A percentile compares a stretch with the other conserved stretches of the same genome.
phyloP scores from a whole-genome alignment of 2,797 vertebrate genomes.

The Ambastaia sidthimunki region DNA sequence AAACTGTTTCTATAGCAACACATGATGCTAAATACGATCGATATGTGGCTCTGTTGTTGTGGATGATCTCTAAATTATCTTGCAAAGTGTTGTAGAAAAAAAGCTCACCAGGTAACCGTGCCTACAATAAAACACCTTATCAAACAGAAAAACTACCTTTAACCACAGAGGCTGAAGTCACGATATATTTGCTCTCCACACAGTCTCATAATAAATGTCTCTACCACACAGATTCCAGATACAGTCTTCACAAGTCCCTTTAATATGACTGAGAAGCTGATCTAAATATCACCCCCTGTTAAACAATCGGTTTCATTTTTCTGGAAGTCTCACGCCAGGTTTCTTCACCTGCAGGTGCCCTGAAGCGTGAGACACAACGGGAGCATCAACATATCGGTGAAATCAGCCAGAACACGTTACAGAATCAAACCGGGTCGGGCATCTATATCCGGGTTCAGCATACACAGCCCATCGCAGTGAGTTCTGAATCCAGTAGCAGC shows the following conservation, averaged over 20 bases:
- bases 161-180: too few relatives aligned
- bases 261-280: slow-evolving; percentile 23
- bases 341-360: slow-evolving; percentile 36
- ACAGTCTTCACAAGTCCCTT: not conserved
- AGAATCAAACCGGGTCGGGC: not conserved
- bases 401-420: slow-evolving; percentile 3
- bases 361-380: not conserved
- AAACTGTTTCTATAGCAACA: too few relatives aligned
- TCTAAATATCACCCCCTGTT: slow-evolving; percentile 29
- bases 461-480: slow-evolving; percentile 32
- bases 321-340: slow-evolving; percentile 25
- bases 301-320: slow-evolving; percentile 23
- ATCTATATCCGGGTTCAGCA: slow-evolving; percentile 5
- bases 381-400: not conserved
- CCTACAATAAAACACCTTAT: too few relatives aligned
- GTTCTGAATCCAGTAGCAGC: slow-evolving; percentile 42
- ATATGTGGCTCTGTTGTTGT: too few relatives aligned
- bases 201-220: slow-evolving; percentile 34
- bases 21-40: too few relatives aligned
- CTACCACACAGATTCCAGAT: slow-evolving; percentile 18
- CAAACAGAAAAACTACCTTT: too few relatives aligned
- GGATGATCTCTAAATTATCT: too few relatives aligned
- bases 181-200: not conserved
- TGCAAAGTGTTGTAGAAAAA: too few relatives aligned
- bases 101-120: too few relatives aligned